phyloP scores from a whole-genome alignment of 1,140 invertebrate genomes.

The Pachyrhynchus sulphureomaculatus region DNA sequence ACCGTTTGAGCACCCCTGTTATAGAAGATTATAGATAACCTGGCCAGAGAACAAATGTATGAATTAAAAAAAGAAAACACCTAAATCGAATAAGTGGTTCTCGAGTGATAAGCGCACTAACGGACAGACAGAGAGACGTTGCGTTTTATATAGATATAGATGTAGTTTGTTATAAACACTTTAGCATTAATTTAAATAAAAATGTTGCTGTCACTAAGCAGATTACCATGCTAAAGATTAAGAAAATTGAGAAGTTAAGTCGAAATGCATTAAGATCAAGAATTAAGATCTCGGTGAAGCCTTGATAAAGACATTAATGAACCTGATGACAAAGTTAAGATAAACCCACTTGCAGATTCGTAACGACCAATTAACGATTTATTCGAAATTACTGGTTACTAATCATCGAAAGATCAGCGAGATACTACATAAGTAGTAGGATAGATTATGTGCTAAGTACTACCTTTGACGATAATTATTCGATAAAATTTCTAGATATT shows the following conservation, averaged over 20 bases:
- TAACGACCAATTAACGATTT: conserved; percentile 25
- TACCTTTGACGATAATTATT: no score
- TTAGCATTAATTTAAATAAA: neutral
- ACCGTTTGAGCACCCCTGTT: no score
- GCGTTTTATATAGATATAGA: no score
- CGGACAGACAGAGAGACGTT: no score
- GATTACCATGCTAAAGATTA: conserved; percentile 1
- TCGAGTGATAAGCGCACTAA: no score
- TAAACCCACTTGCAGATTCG: conserved; percentile 7
- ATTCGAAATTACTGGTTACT: conserved; percentile 15
- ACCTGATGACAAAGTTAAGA: conserved; percentile 26
- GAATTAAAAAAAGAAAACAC: no score
- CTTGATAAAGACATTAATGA: conserved; percentile 23
- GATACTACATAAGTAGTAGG: conserved; percentile 4
- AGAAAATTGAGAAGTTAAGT: neutral
- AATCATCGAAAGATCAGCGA: neutral
- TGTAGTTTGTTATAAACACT: no score
- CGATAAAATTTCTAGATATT: no score
- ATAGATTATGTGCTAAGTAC: no score
- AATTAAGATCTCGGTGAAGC: conserved; percentile 12
- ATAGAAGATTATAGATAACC: no score
- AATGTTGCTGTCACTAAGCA: conserved; percentile 2
- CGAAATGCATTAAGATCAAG: conserved; percentile 19
- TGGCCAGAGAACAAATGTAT: no score
- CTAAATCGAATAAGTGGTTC: no score